Evolutionary conservation across 1,140 invertebrate species (phyloP).

Genomic region (Tetramorium simillimum): DNA sequence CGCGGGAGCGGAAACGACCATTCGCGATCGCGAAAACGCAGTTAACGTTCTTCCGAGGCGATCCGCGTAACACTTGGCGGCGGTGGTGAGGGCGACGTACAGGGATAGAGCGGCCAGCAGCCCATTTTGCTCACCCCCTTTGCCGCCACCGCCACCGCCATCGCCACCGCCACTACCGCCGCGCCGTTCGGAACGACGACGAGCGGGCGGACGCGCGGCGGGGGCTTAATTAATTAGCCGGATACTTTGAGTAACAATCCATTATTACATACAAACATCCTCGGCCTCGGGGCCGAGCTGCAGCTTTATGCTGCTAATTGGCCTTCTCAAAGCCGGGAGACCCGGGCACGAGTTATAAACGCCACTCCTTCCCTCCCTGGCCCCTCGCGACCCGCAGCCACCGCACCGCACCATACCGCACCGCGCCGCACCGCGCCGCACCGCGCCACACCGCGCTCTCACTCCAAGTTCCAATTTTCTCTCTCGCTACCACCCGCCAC

Average conservation of each 20-base stretch:
- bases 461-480: constrained; percentile 56
- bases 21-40: background rate
- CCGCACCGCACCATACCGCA: constrained; percentile 48
- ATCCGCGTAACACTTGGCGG: constrained; percentile 36
- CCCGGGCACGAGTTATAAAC: constrained; percentile 84
- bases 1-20: background rate
- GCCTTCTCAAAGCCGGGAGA: constrained; percentile 83
- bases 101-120: constrained; percentile 1
- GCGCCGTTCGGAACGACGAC: constrained; percentile 44
- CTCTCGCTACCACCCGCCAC: constrained; percentile 15
- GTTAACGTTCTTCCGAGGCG: constrained; percentile 18
- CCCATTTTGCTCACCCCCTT: constrained; percentile 1
- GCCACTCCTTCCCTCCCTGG: constrained; percentile 71
- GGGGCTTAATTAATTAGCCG: constrained; percentile 86
- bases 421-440: constrained; percentile 38
- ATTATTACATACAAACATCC: constrained; percentile 85
- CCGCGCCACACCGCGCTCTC: constrained; percentile 29
- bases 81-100: constrained; percentile 22
- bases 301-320: constrained; percentile 86
- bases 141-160: background rate
- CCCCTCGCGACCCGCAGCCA: constrained; percentile 46
- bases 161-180: background rate
- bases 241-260: constrained; percentile 86
- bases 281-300: constrained; percentile 79
- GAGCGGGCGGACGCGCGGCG: constrained; percentile 69